Evolutionary conservation across 2,888 invertebrate species (phyloP), one percentile per base, ranked within the genome.

Genomic region (Teinopalpus imperialis): DNA sequence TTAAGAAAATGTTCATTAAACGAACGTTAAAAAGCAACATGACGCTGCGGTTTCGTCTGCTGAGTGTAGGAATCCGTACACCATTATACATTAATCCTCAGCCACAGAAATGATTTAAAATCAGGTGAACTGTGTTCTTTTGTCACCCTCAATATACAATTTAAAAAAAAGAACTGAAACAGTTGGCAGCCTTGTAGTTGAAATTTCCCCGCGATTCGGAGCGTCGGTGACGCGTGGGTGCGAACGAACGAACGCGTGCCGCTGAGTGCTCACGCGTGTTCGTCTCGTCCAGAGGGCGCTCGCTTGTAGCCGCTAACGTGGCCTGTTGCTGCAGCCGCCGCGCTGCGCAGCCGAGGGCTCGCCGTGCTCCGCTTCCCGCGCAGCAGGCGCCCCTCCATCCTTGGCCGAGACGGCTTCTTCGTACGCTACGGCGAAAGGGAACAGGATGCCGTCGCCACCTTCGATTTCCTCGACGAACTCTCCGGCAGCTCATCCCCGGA

Each of bases 381-480:
- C 68, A 65, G 57, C 65, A 90, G 78, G 63, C 90, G 95, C 45
- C 93, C 94, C 35, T 92, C 93, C 67, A 94, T 95, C 85, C 91
- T 95, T 66, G 94, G 93, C 60, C 91, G 94, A 49, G 91, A 92
- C 54, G 94, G 94, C 66, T 93, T 95, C 89, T 95, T 91, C 90
- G 92, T 93, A 51, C 91, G 94, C 59, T 95, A 91, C 87, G 94
- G 94, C 34, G 93, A 93, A 61, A 92, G 93, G 67, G 94, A 95
- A 71, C 90, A 90, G 52, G 94, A 94, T 69, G 94, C 94, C 52
- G 93, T 95, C 59, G 93, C 94, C 52, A 92, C 92, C 62, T 95
- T 95, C 86, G 94, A 94, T 86, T 95, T 95, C 89, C 90, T 95
- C 61, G 93, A 94, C 78, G 93, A 93, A 64, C 79, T 93, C 61